These are phyloP conservation scores for Leptoclinus maculatus DNA, from an alignment of 2,797 vertebrate species.

Conservation along the genomic window DNA sequence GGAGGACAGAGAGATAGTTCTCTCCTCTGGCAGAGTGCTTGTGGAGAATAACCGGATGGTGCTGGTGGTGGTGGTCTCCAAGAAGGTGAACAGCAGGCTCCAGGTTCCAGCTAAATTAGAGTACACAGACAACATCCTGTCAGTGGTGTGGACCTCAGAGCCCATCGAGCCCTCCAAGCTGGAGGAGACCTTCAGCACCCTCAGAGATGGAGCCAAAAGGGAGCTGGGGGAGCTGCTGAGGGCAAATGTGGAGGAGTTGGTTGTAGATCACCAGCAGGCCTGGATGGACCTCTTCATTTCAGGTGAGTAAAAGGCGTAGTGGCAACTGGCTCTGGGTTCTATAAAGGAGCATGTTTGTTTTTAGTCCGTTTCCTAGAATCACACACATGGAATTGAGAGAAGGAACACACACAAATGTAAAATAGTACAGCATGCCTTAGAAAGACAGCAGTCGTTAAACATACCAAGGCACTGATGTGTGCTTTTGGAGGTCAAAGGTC, in stretches of 20 bases:
- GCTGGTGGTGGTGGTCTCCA: slow-evolving; percentile 90
- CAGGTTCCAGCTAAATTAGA: slow-evolving; percentile 90
- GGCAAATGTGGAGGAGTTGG: slow-evolving; percentile 84
- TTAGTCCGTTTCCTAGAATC: neutral
- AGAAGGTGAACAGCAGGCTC: slow-evolving; percentile 85
- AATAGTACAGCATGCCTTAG: neutral
- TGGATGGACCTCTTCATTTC: slow-evolving; percentile 97
- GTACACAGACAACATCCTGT: slow-evolving; percentile 87
- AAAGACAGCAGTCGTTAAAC: neutral
- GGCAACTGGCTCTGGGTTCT: neutral
- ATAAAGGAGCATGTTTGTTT: neutral
- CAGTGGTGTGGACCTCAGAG: slow-evolving; percentile 89
- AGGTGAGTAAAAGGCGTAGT: slow-evolving; percentile 80
- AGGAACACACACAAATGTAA: neutral
- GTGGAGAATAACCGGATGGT: slow-evolving; percentile 83
- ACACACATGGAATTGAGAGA: neutral
- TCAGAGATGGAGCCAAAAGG: slow-evolving; percentile 87
- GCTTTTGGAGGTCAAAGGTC: neutral
- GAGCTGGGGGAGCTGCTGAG: slow-evolving; percentile 92
- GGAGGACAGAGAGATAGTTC: slow-evolving; percentile 89
- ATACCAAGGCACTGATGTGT: neutral
- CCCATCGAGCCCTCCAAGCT: slow-evolving; percentile 83
- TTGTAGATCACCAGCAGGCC: slow-evolving; percentile 90
- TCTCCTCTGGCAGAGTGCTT: slow-evolving; percentile 87
- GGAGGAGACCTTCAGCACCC: slow-evolving; percentile 86